phyloP scores from a whole-genome alignment of 2,797 vertebrate species.

The Lophura swinhoii region DNA sequence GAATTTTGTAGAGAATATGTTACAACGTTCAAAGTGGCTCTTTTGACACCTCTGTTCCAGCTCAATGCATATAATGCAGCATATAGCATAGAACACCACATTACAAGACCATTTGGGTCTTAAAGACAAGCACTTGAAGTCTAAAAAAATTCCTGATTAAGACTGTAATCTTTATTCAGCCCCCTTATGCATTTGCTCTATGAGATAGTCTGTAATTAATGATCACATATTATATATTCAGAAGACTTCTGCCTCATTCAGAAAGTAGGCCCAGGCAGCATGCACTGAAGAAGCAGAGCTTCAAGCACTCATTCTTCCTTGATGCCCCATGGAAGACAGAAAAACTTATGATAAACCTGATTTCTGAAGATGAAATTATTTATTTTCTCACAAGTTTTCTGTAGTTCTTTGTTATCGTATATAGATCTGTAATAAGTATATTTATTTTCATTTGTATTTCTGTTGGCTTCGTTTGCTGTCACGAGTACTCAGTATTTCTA shows the following conservation, averaged over 20 bases:
- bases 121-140: not conserved
- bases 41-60: not conserved
- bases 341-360: not conserved
- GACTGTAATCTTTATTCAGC: not conserved
- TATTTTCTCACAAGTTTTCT: not conserved
- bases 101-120: not conserved
- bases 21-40: not conserved
- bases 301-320: not conserved
- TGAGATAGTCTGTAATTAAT: not conserved
- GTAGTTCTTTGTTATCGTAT: not conserved
- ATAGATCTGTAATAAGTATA: not conserved
- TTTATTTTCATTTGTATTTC: not conserved
- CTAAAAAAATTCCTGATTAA: not conserved
- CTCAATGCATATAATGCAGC: rapidly evolving
- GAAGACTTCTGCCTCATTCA: not conserved
- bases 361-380: not conserved
- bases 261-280: not conserved
- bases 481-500: not conserved
- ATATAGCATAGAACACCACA: rapidly evolving
- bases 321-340: not conserved
- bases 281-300: not conserved
- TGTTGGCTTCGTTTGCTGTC: not conserved
- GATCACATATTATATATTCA: not conserved
- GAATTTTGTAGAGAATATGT: not conserved
- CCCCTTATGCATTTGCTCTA: rapidly evolving